A percentile compares a stretch with the other conserved stretches of the same genome.
phyloP scores from a whole-genome alignment of 2,797 vertebrate species.

The Lacerta agilis region DNA sequence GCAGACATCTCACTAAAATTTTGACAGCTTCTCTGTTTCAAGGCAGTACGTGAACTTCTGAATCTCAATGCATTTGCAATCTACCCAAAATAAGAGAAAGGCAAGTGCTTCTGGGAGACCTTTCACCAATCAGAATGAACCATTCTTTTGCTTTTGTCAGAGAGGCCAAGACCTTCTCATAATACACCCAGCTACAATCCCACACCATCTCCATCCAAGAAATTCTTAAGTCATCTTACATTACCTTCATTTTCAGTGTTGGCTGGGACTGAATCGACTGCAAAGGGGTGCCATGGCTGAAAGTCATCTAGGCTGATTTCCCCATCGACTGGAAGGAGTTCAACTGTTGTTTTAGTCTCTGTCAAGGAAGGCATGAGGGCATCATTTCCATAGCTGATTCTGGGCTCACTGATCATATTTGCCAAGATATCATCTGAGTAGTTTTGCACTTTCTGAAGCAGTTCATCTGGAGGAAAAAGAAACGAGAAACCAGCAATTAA shows the following conservation, averaged over 20 bases:
- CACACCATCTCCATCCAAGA: slow-evolving; percentile 1
- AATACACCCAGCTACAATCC: background rate
- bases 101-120: fast-evolving
- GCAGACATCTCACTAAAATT: slow-evolving; percentile 6
- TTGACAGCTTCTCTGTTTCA: slow-evolving; percentile 39
- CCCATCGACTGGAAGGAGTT: slow-evolving; percentile 86
- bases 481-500: slow-evolving; percentile 20
- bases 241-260: slow-evolving; percentile 96
- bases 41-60: background rate
- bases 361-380: slow-evolving; percentile 94
- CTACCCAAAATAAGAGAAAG: slow-evolving; percentile 9
- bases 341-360: slow-evolving; percentile 89
- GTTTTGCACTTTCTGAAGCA: slow-evolving; percentile 94
- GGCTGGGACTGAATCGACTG: slow-evolving; percentile 90
- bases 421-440: slow-evolving; percentile 95
- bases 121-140: slow-evolving; percentile 30
- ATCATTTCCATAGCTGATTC: slow-evolving; percentile 97
- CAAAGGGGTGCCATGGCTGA: slow-evolving; percentile 93
- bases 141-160: background rate
- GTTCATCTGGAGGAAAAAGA: slow-evolving; percentile 85
- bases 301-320: slow-evolving; percentile 87
- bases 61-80: background rate
- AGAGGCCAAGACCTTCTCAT: slow-evolving; percentile 17
- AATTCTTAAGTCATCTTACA: background rate
- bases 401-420: slow-evolving; percentile 92